phyloP scores from a whole-genome alignment of 1,140 invertebrate genomes.

The Physella acuta region DNA sequence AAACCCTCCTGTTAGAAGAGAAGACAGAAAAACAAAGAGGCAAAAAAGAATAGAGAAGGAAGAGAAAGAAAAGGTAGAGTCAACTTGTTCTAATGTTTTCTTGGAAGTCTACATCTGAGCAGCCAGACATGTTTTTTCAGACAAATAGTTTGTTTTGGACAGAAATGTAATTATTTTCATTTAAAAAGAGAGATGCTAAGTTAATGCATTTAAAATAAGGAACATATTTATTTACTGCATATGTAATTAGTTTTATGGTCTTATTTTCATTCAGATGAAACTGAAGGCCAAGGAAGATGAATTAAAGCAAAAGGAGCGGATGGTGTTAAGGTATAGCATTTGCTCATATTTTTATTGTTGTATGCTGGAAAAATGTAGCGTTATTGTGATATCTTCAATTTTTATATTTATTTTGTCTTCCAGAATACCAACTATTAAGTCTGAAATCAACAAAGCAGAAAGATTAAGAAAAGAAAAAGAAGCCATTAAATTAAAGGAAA shows the following conservation, averaged over 20 bases:
- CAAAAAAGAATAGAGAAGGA: slow-evolving; percentile 18
- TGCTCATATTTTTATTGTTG: too few species aligned
- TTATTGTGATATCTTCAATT: too few species aligned
- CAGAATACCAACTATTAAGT: slow-evolving; percentile 14
- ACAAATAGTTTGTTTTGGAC: neutral
- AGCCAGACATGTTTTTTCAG: neutral
- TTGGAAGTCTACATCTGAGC: too few species aligned
- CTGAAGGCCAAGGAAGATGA: slow-evolving; percentile 7
- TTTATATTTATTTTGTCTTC: too few species aligned
- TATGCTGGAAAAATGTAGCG: too few species aligned
- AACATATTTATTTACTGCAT: too few species aligned
- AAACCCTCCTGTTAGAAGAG: slow-evolving; percentile 20
- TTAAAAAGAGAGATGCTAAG: too few species aligned
- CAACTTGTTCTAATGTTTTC: neutral
- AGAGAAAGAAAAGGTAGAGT: neutral
- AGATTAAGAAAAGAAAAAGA: slow-evolving; percentile 15
- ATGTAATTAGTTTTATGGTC: too few species aligned
- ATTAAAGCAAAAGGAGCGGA: slow-evolving; percentile 11
- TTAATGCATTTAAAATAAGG: too few species aligned
- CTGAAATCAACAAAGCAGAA: slow-evolving; percentile 18
- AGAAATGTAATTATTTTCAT: too few species aligned
- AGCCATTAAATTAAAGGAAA: neutral
- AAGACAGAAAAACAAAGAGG: slow-evolving; percentile 20
- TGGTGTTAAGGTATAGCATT: slow-evolving; percentile 7
- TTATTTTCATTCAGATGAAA: slow-evolving; percentile 6